phyloP scores from a whole-genome alignment of 2,888 invertebrate species.

The Protodeltote pygarga region DNA sequence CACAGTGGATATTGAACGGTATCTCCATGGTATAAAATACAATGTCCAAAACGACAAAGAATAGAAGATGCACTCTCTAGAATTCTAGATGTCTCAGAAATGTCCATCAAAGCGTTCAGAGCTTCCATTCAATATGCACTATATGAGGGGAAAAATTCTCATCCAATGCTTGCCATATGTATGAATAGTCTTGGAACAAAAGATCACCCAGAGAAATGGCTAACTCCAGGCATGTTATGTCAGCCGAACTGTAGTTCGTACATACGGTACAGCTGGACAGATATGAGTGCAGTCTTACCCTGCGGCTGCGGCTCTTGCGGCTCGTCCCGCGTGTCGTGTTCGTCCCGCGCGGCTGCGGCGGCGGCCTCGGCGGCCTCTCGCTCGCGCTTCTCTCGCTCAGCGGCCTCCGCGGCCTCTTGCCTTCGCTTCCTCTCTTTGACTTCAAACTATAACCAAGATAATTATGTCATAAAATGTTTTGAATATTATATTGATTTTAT shows the following conservation, averaged over 20 bases:
- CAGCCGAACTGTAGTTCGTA: neutral
- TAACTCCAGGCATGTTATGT: neutral
- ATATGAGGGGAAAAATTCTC: no score
- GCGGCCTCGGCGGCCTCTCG: constrained; percentile 83
- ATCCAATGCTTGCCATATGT: no score
- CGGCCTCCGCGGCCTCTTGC: constrained; percentile 94
- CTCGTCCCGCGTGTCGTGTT: constrained; percentile 72
- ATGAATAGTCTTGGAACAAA: no score
- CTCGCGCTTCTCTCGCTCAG: constrained; percentile 90
- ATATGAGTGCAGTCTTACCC: constrained; percentile 57
- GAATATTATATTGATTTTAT: no score
- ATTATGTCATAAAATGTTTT: no score
- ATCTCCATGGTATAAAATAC: no score
- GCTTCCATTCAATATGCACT: no score
- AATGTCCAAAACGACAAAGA: no score
- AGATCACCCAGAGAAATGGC: neutral
- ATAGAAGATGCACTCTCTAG: no score
- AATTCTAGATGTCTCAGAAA: no score
- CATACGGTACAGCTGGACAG: neutral
- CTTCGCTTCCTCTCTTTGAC: constrained; percentile 97
- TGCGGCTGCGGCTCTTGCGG: constrained; percentile 71
- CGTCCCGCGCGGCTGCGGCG: constrained; percentile 73
- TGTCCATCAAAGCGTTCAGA: no score
- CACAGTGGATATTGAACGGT: no score
- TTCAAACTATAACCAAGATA: constrained; percentile 92